phyloP scores from a whole-genome alignment of 2,113 vertebrate species.

The Varanus salvator region DNA sequence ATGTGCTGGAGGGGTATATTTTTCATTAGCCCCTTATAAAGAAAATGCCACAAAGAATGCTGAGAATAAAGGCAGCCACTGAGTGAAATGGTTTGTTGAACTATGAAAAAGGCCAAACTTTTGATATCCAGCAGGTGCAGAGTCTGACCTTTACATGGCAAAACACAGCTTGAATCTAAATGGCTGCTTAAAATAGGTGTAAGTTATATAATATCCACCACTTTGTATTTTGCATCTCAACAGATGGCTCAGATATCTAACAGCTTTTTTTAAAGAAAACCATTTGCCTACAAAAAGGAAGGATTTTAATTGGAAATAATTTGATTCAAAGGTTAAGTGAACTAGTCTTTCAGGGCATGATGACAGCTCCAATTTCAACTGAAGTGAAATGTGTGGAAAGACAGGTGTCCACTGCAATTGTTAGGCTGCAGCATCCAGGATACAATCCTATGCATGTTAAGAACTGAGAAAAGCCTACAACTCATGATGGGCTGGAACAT shows the following conservation, averaged over 20 bases:
- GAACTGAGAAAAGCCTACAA: too few species aligned
- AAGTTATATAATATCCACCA: conserved; percentile 15
- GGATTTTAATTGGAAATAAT: conserved; percentile 2
- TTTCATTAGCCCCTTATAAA: conserved; percentile 9
- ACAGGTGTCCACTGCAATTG: rapidly evolving
- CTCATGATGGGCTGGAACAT: too few species aligned
- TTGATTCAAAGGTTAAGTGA: conserved; percentile 7
- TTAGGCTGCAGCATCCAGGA: neutral
- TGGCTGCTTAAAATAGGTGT: conserved; percentile 30
- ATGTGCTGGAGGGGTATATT: conserved; percentile 1
- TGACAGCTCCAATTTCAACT: neutral
- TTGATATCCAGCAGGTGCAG: conserved; percentile 36
- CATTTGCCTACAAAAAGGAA: conserved; percentile 3
- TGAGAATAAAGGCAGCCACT: conserved; percentile 18
- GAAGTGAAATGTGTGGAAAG: rapidly evolving
- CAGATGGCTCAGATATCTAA: conserved; percentile 24
- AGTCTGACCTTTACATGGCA: conserved; percentile 35
- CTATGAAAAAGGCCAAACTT: conserved; percentile 36
- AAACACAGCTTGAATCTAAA: conserved; percentile 20
- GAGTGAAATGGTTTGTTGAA: conserved; percentile 30
- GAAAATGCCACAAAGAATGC: conserved; percentile 17
- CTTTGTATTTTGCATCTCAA: conserved; percentile 3
- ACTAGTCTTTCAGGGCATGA: neutral
- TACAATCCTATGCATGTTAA: too few species aligned
- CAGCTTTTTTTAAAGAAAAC: neutral